Evolutionary conservation across 2,797 vertebrate genomes (phyloP), one percentile per base, ranked within the genome.

Genomic region (Jordanella pulchra): DNA sequence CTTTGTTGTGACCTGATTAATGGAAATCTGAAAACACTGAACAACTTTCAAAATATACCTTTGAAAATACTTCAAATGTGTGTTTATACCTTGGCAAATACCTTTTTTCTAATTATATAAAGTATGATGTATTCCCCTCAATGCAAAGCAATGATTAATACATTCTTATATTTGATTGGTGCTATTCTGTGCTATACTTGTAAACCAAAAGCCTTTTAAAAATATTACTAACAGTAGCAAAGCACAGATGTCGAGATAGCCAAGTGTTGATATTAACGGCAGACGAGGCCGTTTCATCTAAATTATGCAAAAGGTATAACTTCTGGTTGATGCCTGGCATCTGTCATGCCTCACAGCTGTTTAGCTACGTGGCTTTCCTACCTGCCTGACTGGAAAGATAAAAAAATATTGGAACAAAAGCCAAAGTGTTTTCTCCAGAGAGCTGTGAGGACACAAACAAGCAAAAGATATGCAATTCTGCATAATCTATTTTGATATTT

Each of bases 291-390:
- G 67, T 90, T 85, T 61, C 35, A 68, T 12, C 61, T 92, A 66
- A 92, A 92, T 92, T 85, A 91, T 91, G 86, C 87, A 91, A 50
- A 64, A 71, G 86, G 64, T 55, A 64, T 66, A 42, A 76, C 85
- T 81, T 81, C 61, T 77, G 81, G 51, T 72, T 67, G 65, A 76
- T 72, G 86, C 67, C 86, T 95, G 94, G 94, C 95, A 96, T 95
- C 94, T 96, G 95, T 93, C 89, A 84, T 85, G 86, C 94, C 90
- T 94, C 93, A 89, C 94, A 96, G 95, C 96, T 96, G 95, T 94
- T 80, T 77, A 92, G 93, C 95, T 95, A 65, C n/a, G 61, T 23
- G 12, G 12, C 25, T 58, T 64, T 60, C 50, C 42, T 42, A 23
- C 0, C 64, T 65, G 6, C 13, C 61, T 71, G 69, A 82, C 74